Conservation (phyloP, 1,140 invertebrate genomes). For the Copidosoma floridanum region DNA sequence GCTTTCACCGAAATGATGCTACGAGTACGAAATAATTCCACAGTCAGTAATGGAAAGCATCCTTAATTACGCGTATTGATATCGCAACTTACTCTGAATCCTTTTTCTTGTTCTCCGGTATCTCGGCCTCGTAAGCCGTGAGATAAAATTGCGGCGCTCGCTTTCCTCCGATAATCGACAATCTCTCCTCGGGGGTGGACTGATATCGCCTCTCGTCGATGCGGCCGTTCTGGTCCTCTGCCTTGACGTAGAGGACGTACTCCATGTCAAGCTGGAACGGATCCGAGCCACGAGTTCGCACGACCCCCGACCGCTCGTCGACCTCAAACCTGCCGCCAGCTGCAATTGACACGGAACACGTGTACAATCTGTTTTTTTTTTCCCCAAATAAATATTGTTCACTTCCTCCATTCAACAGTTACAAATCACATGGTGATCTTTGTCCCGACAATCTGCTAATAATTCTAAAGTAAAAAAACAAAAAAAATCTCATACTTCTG, state of each 20-base stretch:
- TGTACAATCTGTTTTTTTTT: not conserved
- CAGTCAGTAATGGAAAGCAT: too few species aligned
- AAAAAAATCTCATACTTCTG: slow-evolving; percentile 67
- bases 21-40: slow-evolving; percentile 49
- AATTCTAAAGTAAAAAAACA: too few species aligned
- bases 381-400: slow-evolving; percentile 9
- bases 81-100: slow-evolving; percentile 90
- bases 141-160: slow-evolving; percentile 92
- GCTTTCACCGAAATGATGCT: slow-evolving; percentile 95
- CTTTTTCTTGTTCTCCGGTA: slow-evolving; percentile 93
- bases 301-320: slow-evolving; percentile 88
- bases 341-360: slow-evolving; percentile 39
- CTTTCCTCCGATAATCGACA: slow-evolving; percentile 92
- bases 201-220: slow-evolving; percentile 86
- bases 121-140: slow-evolving; percentile 88
- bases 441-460: too few species aligned
- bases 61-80: too few species aligned
- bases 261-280: slow-evolving; percentile 94
- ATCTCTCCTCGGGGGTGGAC: slow-evolving; percentile 84
- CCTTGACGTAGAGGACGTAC: slow-evolving; percentile 93
- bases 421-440: slow-evolving; percentile 5
- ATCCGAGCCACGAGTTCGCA: slow-evolving; percentile 86
- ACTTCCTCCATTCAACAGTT: not conserved
- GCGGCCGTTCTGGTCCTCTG: slow-evolving; percentile 91
- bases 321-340: slow-evolving; percentile 81